Percentiles rank a stretch among this genome's conserved stretches.
These are phyloP conservation scores for Alloplasta piceator DNA, from an alignment of 2,888 invertebrate species.

Conservation along the genomic window DNA sequence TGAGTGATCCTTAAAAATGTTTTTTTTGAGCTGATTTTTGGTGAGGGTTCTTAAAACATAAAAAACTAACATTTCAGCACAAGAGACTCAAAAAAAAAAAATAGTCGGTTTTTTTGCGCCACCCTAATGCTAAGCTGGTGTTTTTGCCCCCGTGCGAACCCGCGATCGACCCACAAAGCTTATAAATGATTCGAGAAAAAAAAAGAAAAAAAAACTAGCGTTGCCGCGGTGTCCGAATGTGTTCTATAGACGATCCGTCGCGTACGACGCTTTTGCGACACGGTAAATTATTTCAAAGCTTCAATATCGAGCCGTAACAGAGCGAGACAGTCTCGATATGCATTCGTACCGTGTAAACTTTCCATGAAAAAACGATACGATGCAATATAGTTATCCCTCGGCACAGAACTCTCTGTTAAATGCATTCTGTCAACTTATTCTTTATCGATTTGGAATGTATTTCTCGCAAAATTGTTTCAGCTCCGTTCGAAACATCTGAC, in stretches of 20 bases:
- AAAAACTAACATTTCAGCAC: no score
- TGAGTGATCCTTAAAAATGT: no score
- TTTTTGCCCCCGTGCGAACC: no score
- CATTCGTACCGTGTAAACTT: neutral
- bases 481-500: neutral
- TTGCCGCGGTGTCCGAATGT: slow-evolving; percentile 47
- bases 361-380: slow-evolving; percentile 1
- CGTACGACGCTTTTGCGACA: slow-evolving; percentile 25
- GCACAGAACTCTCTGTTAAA: neutral
- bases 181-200: slow-evolving; percentile 58
- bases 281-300: slow-evolving; percentile 57
- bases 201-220: slow-evolving; percentile 31
- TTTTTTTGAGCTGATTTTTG: no score
- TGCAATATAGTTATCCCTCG: neutral
- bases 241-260: slow-evolving; percentile 13
- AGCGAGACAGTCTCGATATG: slow-evolving; percentile 3
- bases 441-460: neutral
- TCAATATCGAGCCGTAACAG: slow-evolving; percentile 47
- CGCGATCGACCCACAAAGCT: slow-evolving; percentile 25
- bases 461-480: neutral
- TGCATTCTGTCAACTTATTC: neutral
- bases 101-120: no score
- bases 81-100: no score
- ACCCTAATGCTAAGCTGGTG: no score
- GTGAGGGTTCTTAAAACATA: no score